Base-by-base conservation (phyloP, 1,140 invertebrate species). In the Cepaea nemoralis region DNA sequence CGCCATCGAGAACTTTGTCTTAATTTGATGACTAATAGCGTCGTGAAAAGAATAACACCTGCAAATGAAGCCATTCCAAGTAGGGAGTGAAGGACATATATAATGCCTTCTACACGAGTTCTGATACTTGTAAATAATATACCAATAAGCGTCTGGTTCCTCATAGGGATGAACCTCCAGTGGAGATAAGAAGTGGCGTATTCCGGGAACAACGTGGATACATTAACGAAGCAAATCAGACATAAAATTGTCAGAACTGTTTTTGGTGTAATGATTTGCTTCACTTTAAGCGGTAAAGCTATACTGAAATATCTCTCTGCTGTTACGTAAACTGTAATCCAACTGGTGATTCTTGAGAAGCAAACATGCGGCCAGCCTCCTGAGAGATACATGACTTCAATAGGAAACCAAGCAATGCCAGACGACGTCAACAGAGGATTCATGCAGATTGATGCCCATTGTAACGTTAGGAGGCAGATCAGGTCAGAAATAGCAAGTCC, bases 281-380 rank as follows among this genome's bases (percentile, higher is more conserved):
- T 76, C 12, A 76, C 48, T n/a, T 76, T 76, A 10, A 76, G 45
- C 31, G 74, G 74, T 19, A 76, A 63, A 12, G 74, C 74, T 8
- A 76, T 76, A n/a, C 14, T 59, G 27, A 76, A 33, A 42, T 37
- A 76, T 16, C 74, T 50, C 33, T 76, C 48, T 24, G 33, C 10
- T 45, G 74, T 76, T n/a, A 76, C 39, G 74, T 48, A 76, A 27
- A 39, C 74, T 8, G 48, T 76, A 14, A 76, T 55, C 14, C 33
- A 76, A 27, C 74, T 55, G 5, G 55, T 55, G 8, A 76, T 76
- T 33, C 74, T 6, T 6, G 14, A 33, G 55, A 76, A 76, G 31
- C 45, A 59, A 31, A 76, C 55, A 45, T 76, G 74, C 2, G 74
- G 74, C 74, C 74, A 76, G 10, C 14, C 48, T 3, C 27, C 48